These are phyloP conservation scores for Chunga burmeisteri DNA, from an alignment of 2,113 vertebrate genomes.

Conservation along the genomic window DNA sequence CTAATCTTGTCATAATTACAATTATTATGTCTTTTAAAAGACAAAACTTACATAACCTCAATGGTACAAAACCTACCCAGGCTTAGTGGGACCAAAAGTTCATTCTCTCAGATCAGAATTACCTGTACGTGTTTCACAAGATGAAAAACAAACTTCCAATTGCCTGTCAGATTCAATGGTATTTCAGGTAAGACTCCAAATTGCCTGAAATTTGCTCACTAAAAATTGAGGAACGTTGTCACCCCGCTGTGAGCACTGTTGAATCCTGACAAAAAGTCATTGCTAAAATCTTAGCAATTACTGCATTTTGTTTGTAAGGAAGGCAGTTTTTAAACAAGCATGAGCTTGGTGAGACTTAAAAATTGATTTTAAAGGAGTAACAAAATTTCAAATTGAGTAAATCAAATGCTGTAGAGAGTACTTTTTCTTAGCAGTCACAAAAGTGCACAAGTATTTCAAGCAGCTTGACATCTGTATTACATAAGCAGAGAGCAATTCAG, in stretches of 20 bases:
- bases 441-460: constrained; percentile 51
- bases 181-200: neutral
- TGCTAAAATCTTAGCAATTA: neutral
- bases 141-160: neutral
- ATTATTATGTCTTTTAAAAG: neutral
- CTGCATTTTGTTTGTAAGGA: neutral
- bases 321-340: neutral
- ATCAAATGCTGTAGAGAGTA: neutral
- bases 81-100: neutral
- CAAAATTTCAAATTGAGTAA: neutral
- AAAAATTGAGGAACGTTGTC: neutral
- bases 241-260: neutral
- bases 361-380: neutral
- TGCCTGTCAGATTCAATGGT: neutral
- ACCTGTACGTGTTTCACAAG: neutral
- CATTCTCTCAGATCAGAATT: neutral
- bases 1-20: neutral
- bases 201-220: neutral
- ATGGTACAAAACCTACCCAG: neutral
- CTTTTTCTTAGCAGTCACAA: constrained; percentile 37
- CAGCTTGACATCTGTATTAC: constrained; percentile 70
- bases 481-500: constrained; percentile 68
- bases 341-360: neutral
- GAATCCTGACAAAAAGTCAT: neutral
- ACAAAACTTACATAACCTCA: neutral